A percentile compares a stretch with the other conserved stretches of the same genome.
Evolutionary conservation across 1,140 invertebrate genomes (phyloP).

Genomic region (Prorops nasuta): DNA sequence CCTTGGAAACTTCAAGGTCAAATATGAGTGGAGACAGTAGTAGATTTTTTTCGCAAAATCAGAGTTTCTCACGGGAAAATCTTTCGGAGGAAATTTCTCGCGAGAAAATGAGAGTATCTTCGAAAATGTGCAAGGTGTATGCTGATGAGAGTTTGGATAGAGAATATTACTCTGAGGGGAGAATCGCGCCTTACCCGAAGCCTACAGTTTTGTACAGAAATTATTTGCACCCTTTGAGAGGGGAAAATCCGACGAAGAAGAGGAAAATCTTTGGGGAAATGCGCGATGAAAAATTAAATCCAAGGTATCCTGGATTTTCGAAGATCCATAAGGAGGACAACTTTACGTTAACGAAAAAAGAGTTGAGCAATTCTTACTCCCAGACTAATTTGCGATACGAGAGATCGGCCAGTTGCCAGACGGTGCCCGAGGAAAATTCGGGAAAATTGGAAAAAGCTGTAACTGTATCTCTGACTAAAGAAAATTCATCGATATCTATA

Average conservation of each 20-base stretch:
- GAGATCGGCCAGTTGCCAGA: background rate
- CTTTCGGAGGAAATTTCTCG: too few species aligned
- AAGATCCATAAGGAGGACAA: background rate
- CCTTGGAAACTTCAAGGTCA: too few species aligned
- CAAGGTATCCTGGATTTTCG: background rate
- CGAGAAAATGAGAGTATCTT: too few species aligned
- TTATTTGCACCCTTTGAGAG: background rate
- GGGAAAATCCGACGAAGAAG: too few species aligned
- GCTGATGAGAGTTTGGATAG: too few species aligned
- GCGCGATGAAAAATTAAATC: background rate
- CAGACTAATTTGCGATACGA: background rate
- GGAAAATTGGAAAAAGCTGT: background rate
- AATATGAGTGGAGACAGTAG: too few species aligned
- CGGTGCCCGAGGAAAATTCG: background rate
- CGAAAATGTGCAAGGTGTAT: too few species aligned
- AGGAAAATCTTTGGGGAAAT: background rate
- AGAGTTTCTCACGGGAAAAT: too few species aligned
- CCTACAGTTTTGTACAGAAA: background rate
- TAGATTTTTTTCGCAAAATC: too few species aligned
- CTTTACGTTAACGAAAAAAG: background rate
- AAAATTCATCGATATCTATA: background rate
- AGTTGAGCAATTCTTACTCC: background rate
- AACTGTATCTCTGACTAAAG: too few species aligned
- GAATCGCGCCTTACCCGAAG: background rate
- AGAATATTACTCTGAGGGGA: too few species aligned